These are phyloP conservation scores for Probosciger aterrimus DNA, from an alignment of 2,113 vertebrate species.

Conservation along the genomic window DNA sequence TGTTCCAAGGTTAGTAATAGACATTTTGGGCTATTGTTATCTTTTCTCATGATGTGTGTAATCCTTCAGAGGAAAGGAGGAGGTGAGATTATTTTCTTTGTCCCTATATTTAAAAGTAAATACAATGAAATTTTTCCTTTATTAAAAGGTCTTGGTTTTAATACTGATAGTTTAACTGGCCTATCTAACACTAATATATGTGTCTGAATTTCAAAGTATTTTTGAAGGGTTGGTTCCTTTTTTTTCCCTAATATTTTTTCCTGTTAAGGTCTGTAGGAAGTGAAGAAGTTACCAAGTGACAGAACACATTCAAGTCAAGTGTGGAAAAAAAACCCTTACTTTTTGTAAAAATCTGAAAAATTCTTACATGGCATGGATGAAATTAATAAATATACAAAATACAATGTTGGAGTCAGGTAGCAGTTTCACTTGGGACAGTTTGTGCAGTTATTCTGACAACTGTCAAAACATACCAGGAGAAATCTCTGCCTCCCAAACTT, in stretches of 20 bases:
- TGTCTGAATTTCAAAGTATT: background rate
- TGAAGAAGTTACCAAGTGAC: background rate
- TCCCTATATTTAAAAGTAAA: background rate
- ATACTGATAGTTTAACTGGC: background rate
- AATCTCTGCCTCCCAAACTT: background rate
- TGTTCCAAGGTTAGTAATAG: background rate
- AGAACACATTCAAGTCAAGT: background rate
- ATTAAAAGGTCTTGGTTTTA: background rate
- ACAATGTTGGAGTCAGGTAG: background rate
- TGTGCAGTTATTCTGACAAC: background rate
- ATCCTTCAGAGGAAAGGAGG: background rate
- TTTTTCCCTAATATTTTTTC: background rate
- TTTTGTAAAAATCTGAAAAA: background rate
- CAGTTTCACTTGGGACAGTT: background rate
- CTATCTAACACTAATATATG: background rate
- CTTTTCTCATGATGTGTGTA: background rate
- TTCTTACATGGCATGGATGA: background rate
- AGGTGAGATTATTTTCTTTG: background rate
- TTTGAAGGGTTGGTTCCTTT: background rate
- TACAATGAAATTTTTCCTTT: background rate
- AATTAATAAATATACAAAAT: background rate
- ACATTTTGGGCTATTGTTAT: background rate
- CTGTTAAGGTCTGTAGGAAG: background rate
- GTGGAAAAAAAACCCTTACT: background rate
- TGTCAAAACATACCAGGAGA: background rate